These are phyloP conservation scores for Zaprionus ornatus DNA, from an alignment of 1,140 invertebrate species.

Conservation along the genomic window DNA sequence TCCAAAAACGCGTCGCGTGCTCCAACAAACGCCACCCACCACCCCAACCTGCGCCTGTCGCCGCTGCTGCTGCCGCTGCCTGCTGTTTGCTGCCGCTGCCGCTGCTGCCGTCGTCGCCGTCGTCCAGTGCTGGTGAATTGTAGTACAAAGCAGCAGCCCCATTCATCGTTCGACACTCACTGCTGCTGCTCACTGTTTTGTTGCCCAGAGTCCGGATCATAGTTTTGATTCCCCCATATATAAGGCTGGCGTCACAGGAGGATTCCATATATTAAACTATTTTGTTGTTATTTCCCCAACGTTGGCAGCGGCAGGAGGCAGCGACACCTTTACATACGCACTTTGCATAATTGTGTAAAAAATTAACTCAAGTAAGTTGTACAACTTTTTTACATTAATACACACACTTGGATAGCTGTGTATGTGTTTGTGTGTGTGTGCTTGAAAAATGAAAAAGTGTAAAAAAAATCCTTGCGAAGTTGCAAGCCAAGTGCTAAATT, in stretches of 20 bases:
- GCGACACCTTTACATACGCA: conserved; percentile 4
- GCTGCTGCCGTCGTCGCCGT: conserved; percentile 13
- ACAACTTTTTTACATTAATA: conserved; percentile 28
- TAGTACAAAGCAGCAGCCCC: conserved; percentile 63
- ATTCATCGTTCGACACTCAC: conserved; percentile 75
- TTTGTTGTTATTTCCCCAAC: conserved; percentile 15
- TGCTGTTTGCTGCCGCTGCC: conserved; percentile 21
- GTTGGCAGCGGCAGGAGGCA: conserved; percentile 3
- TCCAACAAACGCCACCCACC: conserved; percentile 42
- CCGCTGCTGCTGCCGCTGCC: conserved; percentile 24
- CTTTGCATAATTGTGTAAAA: conserved; percentile 43
- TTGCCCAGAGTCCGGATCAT: conserved; percentile 46
- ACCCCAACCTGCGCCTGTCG: conserved; percentile 42
- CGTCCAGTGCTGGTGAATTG: conserved; percentile 48
- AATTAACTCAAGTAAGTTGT: conserved; percentile 65
- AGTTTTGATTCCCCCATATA: conserved; percentile 53
- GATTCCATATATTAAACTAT: conserved; percentile 19
- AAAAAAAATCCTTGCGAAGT: conserved; percentile 65
- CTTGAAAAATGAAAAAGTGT: conserved; percentile 38
- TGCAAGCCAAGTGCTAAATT: conserved; percentile 79
- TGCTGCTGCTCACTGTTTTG: conserved; percentile 49
- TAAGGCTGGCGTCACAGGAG: conserved; percentile 24
- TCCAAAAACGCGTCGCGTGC: conserved; percentile 69
- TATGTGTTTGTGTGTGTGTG: conserved; percentile 18
- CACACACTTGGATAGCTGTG: neutral